Percentiles rank a stretch among this genome's conserved stretches.
phyloP scores from a whole-genome alignment of 2,888 invertebrate genomes.

The Pyrochroa serraticornis region DNA sequence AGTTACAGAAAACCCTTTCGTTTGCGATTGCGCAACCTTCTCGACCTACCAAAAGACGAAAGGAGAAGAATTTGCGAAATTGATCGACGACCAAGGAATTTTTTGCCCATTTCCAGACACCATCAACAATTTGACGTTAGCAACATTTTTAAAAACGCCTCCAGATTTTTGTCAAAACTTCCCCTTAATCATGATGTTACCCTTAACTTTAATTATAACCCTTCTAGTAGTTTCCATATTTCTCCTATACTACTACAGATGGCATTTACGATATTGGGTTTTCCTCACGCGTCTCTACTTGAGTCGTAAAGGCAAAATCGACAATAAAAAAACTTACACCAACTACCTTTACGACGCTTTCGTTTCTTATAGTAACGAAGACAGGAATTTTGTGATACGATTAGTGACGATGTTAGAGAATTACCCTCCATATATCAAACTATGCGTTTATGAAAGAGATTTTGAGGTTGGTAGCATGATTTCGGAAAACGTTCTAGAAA shows the following conservation, averaged over 20 bases:
- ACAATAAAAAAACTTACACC: conserved; percentile 35
- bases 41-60: conserved; percentile 1
- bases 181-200: conserved; percentile 28
- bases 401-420: conserved; percentile 67
- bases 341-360: conserved; percentile 66
- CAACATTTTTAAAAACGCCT: conserved; percentile 36
- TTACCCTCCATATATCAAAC: conserved; percentile 63
- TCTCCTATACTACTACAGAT: conserved; percentile 54
- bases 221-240: conserved; percentile 59
- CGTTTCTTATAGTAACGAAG: conserved; percentile 67
- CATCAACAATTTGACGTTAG: conserved; percentile 36
- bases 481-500: conserved; percentile 69
- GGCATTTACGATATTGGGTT: conserved; percentile 63
- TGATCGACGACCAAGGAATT: conserved; percentile 26
- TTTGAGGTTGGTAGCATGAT: conserved; percentile 69
- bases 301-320: conserved; percentile 53
- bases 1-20: conserved; percentile 62
- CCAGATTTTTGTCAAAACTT: conserved; percentile 1
- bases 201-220: conserved; percentile 44
- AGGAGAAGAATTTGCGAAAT: not conserved
- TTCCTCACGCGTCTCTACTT: conserved; percentile 63
- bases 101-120: conserved; percentile 42
- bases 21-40: conserved; percentile 60
- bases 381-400: conserved; percentile 66
- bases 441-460: conserved; percentile 75